Evolutionary conservation across 2,797 vertebrate species (phyloP), one percentile per base, ranked within the genome.

Genomic region (Cyclopterus lumpus): DNA sequence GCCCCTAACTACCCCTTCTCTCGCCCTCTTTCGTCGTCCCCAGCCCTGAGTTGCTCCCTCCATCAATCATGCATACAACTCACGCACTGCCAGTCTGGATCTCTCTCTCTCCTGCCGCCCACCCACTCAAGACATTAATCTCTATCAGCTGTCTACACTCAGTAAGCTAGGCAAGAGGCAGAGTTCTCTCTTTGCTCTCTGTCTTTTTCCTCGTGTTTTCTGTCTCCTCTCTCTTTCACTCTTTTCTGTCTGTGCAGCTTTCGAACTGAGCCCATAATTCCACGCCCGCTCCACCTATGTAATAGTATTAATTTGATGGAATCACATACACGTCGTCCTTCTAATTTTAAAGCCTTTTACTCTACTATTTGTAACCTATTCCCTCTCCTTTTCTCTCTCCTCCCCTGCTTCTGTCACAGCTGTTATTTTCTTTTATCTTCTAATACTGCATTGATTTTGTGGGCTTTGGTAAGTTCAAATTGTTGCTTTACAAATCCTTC

Each of bases 101-200:
- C 80, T 80, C 73, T 79, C 73, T 79, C 71, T 62, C 76, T 74
- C 68, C 75, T 58, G 77, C 84, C 48, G 53, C 84, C 86, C 87
- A 89, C 90, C 85, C 80, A 81, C 81, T 79, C 80, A 34, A 85
- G 72, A 87, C 90, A 93, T 94, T 91, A 85, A 94, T 94, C 91
- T 92, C 90, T 83, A 93, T 92, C 89, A 91, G 78, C 86, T 89
- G 88, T 90, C 91, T 72, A 69, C 85, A 70, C 85, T 83, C 68
- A 62, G 85, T 83, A 71, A 85, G 80, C 77, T 51, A 73, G 86
- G 91, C 88, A 80, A 87, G 81, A 82, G 74, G 69, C 81, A 73
- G 67, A 77, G 70, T 72, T 71, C 64, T 71, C 72, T 71, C 70
- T 77, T 54, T 72, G 59, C 80, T 80, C 79, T 69, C 57, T 57